phyloP scores from a whole-genome alignment of 1,140 invertebrate species.

The Ceratina australensis region DNA sequence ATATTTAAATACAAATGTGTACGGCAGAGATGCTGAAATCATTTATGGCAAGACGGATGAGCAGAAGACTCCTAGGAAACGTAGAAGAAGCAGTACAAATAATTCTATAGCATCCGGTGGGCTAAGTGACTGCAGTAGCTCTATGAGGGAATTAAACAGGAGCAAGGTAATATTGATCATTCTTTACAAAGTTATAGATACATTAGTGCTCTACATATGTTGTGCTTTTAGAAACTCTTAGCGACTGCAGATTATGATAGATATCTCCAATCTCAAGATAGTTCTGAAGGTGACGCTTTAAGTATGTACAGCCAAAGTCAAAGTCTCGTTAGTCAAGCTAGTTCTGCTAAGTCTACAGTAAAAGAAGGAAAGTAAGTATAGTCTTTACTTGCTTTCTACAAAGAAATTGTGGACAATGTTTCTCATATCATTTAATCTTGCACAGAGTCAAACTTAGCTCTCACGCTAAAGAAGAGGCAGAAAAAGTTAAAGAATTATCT shows the following conservation, averaged over 20 bases:
- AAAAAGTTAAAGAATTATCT: constrained; percentile 66
- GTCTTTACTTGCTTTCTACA: background rate
- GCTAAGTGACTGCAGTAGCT: constrained; percentile 51
- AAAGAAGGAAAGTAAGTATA: constrained; percentile 48
- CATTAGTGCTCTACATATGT: no score
- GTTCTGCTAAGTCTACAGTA: constrained; percentile 45
- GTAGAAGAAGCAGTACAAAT: constrained; percentile 48
- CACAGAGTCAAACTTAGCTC: constrained; percentile 72
- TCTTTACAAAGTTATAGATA: background rate
- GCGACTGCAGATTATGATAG: constrained; percentile 74
- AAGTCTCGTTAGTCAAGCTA: constrained; percentile 70
- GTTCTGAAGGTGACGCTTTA: constrained; percentile 64
- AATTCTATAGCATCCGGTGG: constrained; percentile 59
- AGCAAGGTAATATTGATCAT: constrained; percentile 64
- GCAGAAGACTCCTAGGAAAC: constrained; percentile 62
- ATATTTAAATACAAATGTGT: constrained; percentile 9
- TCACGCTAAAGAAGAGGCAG: constrained; percentile 68
- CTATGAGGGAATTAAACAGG: constrained; percentile 64
- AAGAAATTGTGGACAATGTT: background rate
- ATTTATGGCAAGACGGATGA: constrained; percentile 76
- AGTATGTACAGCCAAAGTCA: constrained; percentile 73
- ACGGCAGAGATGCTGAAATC: constrained; percentile 79
- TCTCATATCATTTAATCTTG: constrained; percentile 25
- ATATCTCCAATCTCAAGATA: constrained; percentile 66
- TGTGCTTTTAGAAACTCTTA: constrained; percentile 46